Conservation (phyloP, 92 coral and sea anemone genomes). For the Zoanthus solanderi region DNA sequence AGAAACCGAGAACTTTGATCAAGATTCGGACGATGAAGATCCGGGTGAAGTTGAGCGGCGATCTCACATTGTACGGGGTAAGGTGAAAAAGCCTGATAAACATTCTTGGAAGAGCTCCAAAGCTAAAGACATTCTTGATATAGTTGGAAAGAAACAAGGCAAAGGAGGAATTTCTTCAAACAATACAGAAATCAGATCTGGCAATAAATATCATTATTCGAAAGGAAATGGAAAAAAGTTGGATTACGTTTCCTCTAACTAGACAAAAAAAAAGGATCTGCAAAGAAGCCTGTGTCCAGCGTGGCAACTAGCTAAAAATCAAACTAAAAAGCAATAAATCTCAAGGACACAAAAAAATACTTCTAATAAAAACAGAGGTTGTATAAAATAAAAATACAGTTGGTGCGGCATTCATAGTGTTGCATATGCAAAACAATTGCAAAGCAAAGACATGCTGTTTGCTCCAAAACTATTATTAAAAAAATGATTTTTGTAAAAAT, state of each 20-base stretch:
- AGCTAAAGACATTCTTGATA: neutral
- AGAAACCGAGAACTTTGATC: slow-evolving; percentile 9
- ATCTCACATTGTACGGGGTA: slow-evolving; percentile 54
- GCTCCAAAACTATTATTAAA: neutral
- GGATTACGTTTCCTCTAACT: slow-evolving; percentile 21
- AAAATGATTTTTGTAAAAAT: neutral
- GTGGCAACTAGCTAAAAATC: slow-evolving; percentile 3
- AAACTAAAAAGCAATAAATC: neutral
- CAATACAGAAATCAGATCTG: neutral
- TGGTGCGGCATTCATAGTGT: neutral
- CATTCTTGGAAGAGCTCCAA: neutral
- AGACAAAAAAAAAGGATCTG: neutral
- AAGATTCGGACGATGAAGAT: neutral
- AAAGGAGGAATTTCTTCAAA: neutral
- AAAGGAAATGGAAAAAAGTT: neutral
- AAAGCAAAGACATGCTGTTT: neutral
- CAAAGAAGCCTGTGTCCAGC: neutral
- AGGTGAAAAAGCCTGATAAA: slow-evolving; percentile 29
- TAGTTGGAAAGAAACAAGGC: neutral
- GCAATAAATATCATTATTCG: neutral
- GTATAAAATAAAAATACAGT: neutral
- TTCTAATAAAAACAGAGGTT: neutral
- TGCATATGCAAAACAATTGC: neutral
- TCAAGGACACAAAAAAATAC: neutral
- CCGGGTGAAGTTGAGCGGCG: slow-evolving; percentile 48